These are phyloP conservation scores for Tetrax tetrax DNA, from an alignment of 2,113 vertebrate species.

Conservation along the genomic window DNA sequence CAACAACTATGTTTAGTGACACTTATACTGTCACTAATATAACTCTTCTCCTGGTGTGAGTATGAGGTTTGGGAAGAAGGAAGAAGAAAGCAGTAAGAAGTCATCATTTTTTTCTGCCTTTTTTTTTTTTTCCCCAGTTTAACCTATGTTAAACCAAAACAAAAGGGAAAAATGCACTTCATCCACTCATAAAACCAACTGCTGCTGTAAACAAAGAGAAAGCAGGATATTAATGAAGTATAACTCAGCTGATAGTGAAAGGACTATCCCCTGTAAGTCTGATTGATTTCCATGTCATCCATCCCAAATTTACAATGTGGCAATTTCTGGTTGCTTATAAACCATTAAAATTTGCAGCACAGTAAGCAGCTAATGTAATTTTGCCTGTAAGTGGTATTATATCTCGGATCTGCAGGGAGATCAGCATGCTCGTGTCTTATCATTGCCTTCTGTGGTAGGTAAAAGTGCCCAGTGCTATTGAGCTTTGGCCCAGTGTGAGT, in stretches of 20 bases:
- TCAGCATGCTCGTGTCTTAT: not conserved
- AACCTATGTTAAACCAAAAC: not conserved
- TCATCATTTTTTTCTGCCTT: not conserved
- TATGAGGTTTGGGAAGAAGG: not conserved
- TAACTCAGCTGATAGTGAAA: not conserved
- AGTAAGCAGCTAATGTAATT: constrained; percentile 57
- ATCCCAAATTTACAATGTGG: constrained; percentile 21
- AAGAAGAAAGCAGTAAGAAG: not conserved
- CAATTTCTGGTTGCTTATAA: constrained; percentile 34
- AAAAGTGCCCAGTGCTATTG: constrained; percentile 22
- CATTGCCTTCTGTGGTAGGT: constrained; percentile 43
- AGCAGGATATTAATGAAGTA: constrained; percentile 2
- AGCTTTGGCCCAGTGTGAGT: constrained; percentile 46
- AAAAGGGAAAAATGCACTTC: constrained; percentile 2
- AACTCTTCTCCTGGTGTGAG: not conserved
- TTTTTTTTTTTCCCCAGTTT: not conserved
- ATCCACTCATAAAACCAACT: not conserved
- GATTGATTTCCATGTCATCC: constrained; percentile 1
- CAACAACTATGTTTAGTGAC: not conserved
- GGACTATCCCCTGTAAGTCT: not conserved
- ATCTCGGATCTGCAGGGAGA: constrained; percentile 28
- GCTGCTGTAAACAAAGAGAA: constrained; percentile 18
- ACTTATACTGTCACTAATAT: not conserved
- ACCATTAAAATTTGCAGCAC: constrained; percentile 57
- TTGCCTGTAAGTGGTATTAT: constrained; percentile 51